phyloP scores from a whole-genome alignment of 92 coral and sea anemone genomes.

The Phenganax stokvisi region DNA sequence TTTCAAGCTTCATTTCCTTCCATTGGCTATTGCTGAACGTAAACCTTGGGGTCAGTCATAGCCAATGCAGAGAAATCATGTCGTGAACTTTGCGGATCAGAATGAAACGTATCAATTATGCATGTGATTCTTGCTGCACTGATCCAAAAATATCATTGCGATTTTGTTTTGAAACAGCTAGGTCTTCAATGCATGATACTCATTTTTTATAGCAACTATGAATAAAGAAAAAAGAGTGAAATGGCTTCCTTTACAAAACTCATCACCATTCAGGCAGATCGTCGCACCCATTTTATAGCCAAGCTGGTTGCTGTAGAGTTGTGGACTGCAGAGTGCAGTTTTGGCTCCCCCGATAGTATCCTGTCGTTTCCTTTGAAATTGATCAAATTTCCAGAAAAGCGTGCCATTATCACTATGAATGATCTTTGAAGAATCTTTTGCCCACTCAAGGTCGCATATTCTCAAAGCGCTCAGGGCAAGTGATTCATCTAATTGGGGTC shows the following conservation, averaged over 20 bases:
- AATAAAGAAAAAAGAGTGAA: background rate
- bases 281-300: slow-evolving; percentile 31
- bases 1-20: no score
- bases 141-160: no score
- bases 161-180: no score
- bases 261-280: slow-evolving; percentile 30
- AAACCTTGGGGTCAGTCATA: no score
- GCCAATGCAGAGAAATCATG: no score
- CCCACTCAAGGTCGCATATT: background rate
- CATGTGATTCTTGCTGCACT: no score
- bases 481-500: background rate
- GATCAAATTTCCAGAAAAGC: slow-evolving; percentile 8
- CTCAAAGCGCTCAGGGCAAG: background rate
- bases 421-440: background rate
- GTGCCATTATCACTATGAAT: background rate
- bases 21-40: no score
- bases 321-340: slow-evolving; percentile 27
- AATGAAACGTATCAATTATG: no score
- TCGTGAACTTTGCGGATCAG: no score
- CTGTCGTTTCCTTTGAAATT: slow-evolving; percentile 1
- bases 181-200: no score
- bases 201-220: no score
- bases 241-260: slow-evolving; percentile 23
- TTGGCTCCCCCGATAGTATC: slow-evolving; percentile 26
- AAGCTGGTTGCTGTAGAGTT: slow-evolving; percentile 23